Base-by-base conservation (phyloP, 2,888 invertebrate genomes). In the Diploptera punctata region DNA sequence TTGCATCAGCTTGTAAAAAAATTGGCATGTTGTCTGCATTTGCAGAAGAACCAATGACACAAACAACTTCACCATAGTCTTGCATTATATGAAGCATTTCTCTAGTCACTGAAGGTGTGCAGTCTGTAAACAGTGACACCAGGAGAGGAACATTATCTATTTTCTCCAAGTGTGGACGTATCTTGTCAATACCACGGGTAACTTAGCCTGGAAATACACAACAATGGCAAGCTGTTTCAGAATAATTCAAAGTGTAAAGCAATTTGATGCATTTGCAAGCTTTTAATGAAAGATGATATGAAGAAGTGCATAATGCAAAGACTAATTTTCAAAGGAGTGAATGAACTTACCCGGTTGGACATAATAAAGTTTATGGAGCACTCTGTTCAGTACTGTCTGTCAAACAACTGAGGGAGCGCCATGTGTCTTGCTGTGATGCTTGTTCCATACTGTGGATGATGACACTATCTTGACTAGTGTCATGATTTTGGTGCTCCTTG, bases 131-230 rank as follows among this genome's bases (percentile, higher is more conserved):
- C 13, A 99, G 87, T 0, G 98, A 98, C 19, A 99, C 99, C 70
- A 98, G 88, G 33, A 99, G 85, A 3, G 99, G 99, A 67, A 99
- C 99, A 85, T 99, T 99, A 85, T 99, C 99, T 68, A 99, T 96
- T 77, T 93, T 88, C 81, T 96, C 94, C 77, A 99, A 90, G 83
- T 98, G 98, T 0, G 98, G 97, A 0, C 98, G 90, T 78, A 99
- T 98, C 83, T 98, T 97, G 80, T 97, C 95, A 77, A 99, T 98
- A 65, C 99, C 99, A 69, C 97, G 89, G 99, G 99, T 60, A 99
- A 85, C 82, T 98, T 97, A 0, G 98, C 96, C 93, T 93, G 80
- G 24, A 81, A 80, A 4, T 13, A 72, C n/a, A n/a, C n/a, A n/a
- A n/a, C n/a, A n/a, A n/a, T n/a, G n/a, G n/a, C n/a, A n/a, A n/a